Percentiles rank a stretch among this genome's conserved stretches.
Conservation (phyloP, 1,140 invertebrate genomes). For the Drosophila repleta region DNA sequence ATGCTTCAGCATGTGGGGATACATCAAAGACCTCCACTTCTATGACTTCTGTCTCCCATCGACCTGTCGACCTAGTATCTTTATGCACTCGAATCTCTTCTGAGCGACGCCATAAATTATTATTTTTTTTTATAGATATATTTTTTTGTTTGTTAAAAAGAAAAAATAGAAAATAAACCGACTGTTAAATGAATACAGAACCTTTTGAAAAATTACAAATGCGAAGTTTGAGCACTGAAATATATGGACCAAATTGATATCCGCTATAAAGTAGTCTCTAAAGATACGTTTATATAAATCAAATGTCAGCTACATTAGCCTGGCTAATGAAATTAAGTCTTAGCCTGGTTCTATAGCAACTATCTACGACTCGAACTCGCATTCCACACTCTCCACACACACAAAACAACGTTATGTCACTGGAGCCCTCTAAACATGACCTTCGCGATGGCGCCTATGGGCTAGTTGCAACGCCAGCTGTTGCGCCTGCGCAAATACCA, state of each 20-base stretch:
- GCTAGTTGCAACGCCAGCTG: neutral
- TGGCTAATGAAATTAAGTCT: too few species aligned
- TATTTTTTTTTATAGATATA: conserved; percentile 45
- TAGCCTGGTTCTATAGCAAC: too few species aligned
- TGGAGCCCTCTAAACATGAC: conserved; percentile 44
- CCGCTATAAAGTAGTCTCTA: too few species aligned
- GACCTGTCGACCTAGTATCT: conserved; percentile 33
- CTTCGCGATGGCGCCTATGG: conserved; percentile 16
- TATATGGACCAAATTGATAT: too few species aligned
- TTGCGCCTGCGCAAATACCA: conserved; percentile 3
- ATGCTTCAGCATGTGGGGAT: conserved; percentile 1
- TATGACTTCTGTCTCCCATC: conserved; percentile 29
- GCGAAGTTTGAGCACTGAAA: too few species aligned
- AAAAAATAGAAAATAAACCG: conserved; percentile 33
- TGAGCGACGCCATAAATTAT: conserved; percentile 46
- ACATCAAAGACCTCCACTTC: conserved; percentile 40
- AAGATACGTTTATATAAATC: too few species aligned
- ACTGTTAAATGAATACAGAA: conserved; percentile 30
- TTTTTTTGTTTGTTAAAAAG: conserved; percentile 33
- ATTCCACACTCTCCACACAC: neutral
- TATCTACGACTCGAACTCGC: neutral
- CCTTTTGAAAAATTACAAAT: too few species aligned
- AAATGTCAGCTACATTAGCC: too few species aligned
- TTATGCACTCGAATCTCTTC: neutral
- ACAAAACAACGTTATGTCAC: conserved; percentile 3